Percentiles rank a stretch among this genome's conserved stretches.
phyloP scores from a whole-genome alignment of 2,888 invertebrate genomes.

The Fabriciana adippe region DNA sequence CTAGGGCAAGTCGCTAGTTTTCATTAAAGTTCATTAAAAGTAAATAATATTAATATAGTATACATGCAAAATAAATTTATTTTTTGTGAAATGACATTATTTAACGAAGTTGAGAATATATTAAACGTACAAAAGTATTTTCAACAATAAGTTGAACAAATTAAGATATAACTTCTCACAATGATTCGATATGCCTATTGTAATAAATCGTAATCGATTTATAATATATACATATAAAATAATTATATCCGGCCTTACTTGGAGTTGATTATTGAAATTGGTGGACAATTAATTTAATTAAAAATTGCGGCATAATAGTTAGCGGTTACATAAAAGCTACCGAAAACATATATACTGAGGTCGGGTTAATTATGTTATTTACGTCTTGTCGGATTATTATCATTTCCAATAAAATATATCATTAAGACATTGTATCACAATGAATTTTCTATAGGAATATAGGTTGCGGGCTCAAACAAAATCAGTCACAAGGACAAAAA shows the following conservation, averaged over 20 bases:
- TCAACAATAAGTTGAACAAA: not conserved
- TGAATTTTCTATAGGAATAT: too few relatives aligned
- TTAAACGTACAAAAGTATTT: too few relatives aligned
- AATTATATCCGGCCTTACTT: conserved; percentile 75
- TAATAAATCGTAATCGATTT: conserved; percentile 64
- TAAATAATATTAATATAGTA: too few relatives aligned
- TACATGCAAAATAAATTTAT: too few relatives aligned
- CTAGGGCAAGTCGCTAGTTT: too few relatives aligned
- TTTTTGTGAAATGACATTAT: too few relatives aligned
- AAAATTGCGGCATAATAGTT: conserved; percentile 46
- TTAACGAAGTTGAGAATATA: too few relatives aligned
- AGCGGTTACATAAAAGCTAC: conserved; percentile 46
- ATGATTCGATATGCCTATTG: conserved; percentile 69
- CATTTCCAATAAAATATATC: not conserved
- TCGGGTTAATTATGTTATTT: conserved; percentile 35
- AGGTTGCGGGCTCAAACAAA: too few relatives aligned
- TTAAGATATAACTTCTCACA: conserved; percentile 52
- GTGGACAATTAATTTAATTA: conserved; percentile 72
- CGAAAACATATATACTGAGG: conserved; percentile 45
- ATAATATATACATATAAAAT: conserved; percentile 56
- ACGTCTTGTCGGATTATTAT: not conserved
- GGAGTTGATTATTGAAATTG: conserved; percentile 66
- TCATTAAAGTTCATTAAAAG: too few relatives aligned
- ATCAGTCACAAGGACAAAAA: too few relatives aligned
- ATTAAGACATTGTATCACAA: not conserved